These are phyloP conservation scores for Calephelis perditalis DNA, from an alignment of 2,888 invertebrate genomes.

Conservation along the genomic window DNA sequence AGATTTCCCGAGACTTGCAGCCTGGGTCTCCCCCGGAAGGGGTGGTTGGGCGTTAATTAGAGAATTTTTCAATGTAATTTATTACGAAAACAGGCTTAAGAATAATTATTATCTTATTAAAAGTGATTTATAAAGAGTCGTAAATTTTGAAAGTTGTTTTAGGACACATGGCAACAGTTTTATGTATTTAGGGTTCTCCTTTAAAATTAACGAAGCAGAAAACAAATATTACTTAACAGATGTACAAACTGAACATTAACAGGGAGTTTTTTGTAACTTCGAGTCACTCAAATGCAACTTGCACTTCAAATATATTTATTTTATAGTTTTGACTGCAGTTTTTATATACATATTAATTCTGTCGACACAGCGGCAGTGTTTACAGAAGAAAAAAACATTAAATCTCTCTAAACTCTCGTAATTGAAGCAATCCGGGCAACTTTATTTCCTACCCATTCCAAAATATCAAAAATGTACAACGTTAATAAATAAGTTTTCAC, in stretches of 20 bases:
- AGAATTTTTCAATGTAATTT: conserved; percentile 17
- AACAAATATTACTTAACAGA: not conserved
- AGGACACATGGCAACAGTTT: not conserved
- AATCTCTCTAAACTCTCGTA: too few relatives aligned
- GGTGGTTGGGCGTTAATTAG: conserved; percentile 14
- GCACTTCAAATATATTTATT: not conserved
- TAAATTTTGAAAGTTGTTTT: conserved; percentile 6
- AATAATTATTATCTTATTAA: conserved; percentile 19
- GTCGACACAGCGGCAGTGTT: too few relatives aligned
- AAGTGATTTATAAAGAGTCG: conserved; percentile 16
- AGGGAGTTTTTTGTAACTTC: not conserved
- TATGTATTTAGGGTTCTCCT: too few relatives aligned
- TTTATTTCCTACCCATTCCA: too few relatives aligned
- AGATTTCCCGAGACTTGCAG: not conserved
- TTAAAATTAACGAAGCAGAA: not conserved
- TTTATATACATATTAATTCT: not conserved
- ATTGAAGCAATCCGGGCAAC: too few relatives aligned
- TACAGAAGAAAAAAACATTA: too few relatives aligned
- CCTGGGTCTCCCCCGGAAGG: not conserved
- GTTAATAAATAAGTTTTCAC: too few relatives aligned
- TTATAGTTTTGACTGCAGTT: not conserved
- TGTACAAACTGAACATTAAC: not conserved
- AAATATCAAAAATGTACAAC: too few relatives aligned
- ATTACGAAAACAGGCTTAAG: conserved; percentile 17
- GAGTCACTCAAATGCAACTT: not conserved